Evolutionary conservation across 2,888 invertebrate species (phyloP), one percentile per base, ranked within the genome.

Genomic region (Bimastos eiseni): DNA sequence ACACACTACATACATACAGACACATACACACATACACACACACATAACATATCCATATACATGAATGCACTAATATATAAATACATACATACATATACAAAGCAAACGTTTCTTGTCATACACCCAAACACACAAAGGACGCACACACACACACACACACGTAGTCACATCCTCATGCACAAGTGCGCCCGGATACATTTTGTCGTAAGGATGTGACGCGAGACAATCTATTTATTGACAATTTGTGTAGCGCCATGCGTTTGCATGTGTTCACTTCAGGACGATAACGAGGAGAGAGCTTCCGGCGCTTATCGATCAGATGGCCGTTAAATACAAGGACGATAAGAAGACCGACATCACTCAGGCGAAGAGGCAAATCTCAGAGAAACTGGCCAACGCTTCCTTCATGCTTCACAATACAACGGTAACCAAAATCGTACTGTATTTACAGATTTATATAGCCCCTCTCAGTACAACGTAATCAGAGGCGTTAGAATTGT

Each of bases 311-410:
- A 86, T 86, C 24, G 86, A 86, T 6, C 86, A 86, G 21, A 36
- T 86, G 86, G 86, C 86, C 37, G 34, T 36, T 0, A 86, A 86
- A 24, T 86, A 86, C 34, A 86, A 86, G 37, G 86, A 86, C 36
- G 86, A 86, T 34, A 34, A 86, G 36, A 34, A 17, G 86, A 86
- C 15, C 13, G 86, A 86, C 86, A 36, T 86, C 6, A 8, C 19
- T 30, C 86, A 86, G 86, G 86, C 86, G 11, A 86, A 34, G 36
- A 36, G 86, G 17, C 36, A 86, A 21, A 37, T 86, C 86, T 86
- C 86, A 0, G 86, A 86, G 86, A 86, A 86, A 36, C 86, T 86
- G 86, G 86, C 86, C 34, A 86, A 86, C 36, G 86, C 86, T 24
- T 37, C 86, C n/a, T 86, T 86, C 86, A 13, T 86, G 36, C 86